Conservation (phyloP, 2,888 invertebrate genomes). For the Ferrisia virgata region DNA sequence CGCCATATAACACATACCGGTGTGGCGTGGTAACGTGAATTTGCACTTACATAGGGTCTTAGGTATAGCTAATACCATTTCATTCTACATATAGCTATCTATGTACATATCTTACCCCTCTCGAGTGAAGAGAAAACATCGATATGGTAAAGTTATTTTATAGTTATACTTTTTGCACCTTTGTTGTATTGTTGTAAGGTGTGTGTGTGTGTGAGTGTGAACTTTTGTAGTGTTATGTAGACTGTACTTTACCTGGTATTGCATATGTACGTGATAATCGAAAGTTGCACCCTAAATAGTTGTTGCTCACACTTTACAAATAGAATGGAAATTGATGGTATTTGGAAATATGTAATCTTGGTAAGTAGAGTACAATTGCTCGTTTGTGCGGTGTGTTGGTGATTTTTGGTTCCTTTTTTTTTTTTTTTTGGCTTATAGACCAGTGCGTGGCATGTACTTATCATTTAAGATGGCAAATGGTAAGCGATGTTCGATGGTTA, state of each 20-base stretch:
- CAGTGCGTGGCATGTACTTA: too few relatives aligned
- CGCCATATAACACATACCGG: conserved; percentile 17
- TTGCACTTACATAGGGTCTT: neutral
- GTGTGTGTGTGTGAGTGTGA: too few relatives aligned
- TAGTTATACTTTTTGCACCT: neutral
- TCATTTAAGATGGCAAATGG: too few relatives aligned
- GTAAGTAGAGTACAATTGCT: too few relatives aligned
- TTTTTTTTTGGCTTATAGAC: too few relatives aligned
- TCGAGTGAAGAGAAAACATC: neutral
- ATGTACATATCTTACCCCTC: neutral
- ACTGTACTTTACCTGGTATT: neutral
- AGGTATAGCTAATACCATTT: neutral
- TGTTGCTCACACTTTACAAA: neutral
- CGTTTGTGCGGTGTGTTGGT: neutral
- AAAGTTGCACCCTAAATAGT: neutral
- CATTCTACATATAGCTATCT: neutral
- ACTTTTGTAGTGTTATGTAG: too few relatives aligned
- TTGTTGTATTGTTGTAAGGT: too few relatives aligned
- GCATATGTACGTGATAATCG: neutral
- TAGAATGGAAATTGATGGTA: neutral
- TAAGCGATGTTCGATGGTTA: too few relatives aligned
- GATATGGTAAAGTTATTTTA: neutral
- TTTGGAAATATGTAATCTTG: neutral
- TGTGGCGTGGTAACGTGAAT: neutral
- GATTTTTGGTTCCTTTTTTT: neutral